Evolutionary conservation across 2,888 invertebrate species (phyloP).

Genomic region (Andricus curvator): DNA sequence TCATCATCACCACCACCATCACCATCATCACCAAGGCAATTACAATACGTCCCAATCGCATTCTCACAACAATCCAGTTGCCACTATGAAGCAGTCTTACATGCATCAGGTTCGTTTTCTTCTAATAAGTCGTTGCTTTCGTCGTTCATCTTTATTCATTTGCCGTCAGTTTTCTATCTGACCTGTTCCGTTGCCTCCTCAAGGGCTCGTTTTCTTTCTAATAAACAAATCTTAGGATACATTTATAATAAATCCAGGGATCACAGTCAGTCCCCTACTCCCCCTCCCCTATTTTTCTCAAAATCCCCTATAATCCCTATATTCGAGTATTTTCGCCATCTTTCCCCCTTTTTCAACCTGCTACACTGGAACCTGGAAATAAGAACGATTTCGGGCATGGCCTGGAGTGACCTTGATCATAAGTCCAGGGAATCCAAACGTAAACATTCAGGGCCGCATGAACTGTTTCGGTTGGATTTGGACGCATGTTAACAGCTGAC

Average conservation of each 20-base stretch:
- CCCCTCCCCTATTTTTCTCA: no score
- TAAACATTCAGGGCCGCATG: no score
- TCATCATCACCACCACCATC: slow-evolving; percentile 68
- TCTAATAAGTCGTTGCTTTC: slow-evolving; percentile 33
- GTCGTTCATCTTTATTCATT: slow-evolving; percentile 6
- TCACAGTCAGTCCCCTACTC: no score
- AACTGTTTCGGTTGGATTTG: no score
- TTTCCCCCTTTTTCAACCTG: no score
- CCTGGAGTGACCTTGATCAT: no score
- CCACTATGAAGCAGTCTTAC: slow-evolving; percentile 79
- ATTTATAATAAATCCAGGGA: neutral
- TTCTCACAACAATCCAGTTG: slow-evolving; percentile 76
- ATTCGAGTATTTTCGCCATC: no score
- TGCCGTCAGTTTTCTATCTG: neutral
- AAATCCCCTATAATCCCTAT: no score
- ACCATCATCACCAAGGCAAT: slow-evolving; percentile 74
- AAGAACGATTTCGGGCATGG: no score
- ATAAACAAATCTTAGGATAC: neutral
- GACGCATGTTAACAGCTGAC: no score
- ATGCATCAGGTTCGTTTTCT: slow-evolving; percentile 76
- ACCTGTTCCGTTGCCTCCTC: slow-evolving; percentile 18
- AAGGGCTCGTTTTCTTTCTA: slow-evolving; percentile 9
- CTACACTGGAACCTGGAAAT: no score
- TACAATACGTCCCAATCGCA: slow-evolving; percentile 75
- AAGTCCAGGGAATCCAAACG: no score